Base-by-base conservation (phyloP, 2,888 invertebrate genomes). In the Leucoma salicis region DNA sequence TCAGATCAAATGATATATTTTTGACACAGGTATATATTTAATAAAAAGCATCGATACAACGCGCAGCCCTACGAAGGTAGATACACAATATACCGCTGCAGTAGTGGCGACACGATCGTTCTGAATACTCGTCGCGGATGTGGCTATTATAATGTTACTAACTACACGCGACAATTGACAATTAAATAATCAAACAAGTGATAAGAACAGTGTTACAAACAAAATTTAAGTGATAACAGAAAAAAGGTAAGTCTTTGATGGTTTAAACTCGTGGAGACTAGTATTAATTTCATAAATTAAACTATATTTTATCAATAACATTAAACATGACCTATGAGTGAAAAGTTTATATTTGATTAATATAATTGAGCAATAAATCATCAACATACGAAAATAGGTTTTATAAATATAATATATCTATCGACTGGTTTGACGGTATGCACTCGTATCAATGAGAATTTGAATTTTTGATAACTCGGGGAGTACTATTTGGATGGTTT, bases 401-500 rank as follows among this genome's bases (percentile, higher is more conserved):
- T 38, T 27, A 35, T 41, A 39, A 34, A 54, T 49, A 46, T 35
- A 37, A 43, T 38, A 32, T 31, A 11, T 1, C 49, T 41, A 27
- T 45, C 21, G 47, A 2, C 34, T 40, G 39, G 46, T 47, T 50
- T 43, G 33, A 35, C 32, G 36, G 32, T 46, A 46, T 48, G 33
- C 42, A 16, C 32, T 39, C 28, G 52, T 49, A 68, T 70, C 67
- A 66, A 69, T 68, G 66, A 62, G 52, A 39, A 58, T 51, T 53
- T 38, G 48, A 55, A 62, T 66, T 70, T 35, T 70, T 82, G 82
- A 82, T 84, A 79, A 72, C 59, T 58, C 53, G 57, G 21, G 50
- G 81, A 78, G 83, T 80, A 81, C 80, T 83, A 85, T 84, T 88
- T 88, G 88, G 88, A 87, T 54, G 55, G 53, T 53, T 66, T 84